Evolutionary conservation across 2,888 invertebrate genomes (phyloP), one percentile per base, ranked within the genome.

Genomic region (Xestia ashworthii): DNA sequence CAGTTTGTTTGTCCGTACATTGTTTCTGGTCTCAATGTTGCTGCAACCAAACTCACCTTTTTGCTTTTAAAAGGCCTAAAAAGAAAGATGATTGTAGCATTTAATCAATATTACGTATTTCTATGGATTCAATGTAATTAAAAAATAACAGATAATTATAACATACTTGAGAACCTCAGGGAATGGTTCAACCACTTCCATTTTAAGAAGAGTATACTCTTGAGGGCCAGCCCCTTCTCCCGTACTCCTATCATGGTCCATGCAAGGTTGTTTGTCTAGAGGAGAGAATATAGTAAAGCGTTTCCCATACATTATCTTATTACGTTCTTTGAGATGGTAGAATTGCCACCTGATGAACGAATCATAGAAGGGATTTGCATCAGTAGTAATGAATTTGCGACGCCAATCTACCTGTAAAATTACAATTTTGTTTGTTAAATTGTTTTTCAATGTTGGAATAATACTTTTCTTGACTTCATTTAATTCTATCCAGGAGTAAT

Each of bases 1-100:
- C 99, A 99, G 93, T 99, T 99, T 0, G 99, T 99, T 96, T 99
- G 99, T 0, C 99, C 99, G 92, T 99, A 99, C 99, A 99, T 99
- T 1, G 99, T 99, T 96, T 99, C 99, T 1, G 99, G 99, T 79
- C 99, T 97, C n/a, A 99, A 96, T 9, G 99, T 99, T 14, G 99
- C 99, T 32, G 99, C 99, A 19, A 99, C 99, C 81, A 99, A 97
- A 93, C 96, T 99, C n/a, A 99, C 97, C 80, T 97, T 93, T 91
- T 97, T 97, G 69, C 95, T 95, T 85, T 95, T 90, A 83, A 97
- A 94, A 67, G 93, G 81, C 81, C 98, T 98, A 87, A 80, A 95
- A 95, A 4, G 12, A 1, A 70, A 71, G n/a, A 44, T 44, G 19
- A 64, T 68, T 50, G 50, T 60, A 32, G 6, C 38, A 11, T 32